A percentile compares a stretch with the other conserved stretches of the same genome.
Evolutionary conservation across 2,797 vertebrate genomes (phyloP).

Genomic region (Leuciscus waleckii): DNA sequence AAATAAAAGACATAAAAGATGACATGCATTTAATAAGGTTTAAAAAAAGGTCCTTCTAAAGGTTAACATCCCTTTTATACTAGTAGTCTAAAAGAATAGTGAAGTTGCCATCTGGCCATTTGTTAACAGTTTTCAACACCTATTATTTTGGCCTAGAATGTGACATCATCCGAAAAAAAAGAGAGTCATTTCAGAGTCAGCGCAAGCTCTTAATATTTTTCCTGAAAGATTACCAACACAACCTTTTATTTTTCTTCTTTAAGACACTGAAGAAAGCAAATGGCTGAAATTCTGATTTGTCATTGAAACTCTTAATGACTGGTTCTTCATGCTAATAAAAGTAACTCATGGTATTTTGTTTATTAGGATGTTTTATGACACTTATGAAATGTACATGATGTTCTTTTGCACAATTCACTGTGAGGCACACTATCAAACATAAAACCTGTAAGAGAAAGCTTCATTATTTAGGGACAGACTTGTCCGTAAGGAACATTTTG

Average conservation of each 20-base stretch:
- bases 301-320: neutral
- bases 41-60: neutral
- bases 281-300: neutral
- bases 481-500: slow-evolving; percentile 35
- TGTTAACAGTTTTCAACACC: neutral
- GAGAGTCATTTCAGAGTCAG: neutral
- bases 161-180: neutral
- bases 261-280: neutral
- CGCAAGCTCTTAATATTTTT: neutral
- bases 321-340: neutral
- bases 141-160: neutral
- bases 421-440: neutral
- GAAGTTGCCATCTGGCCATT: too few relatives aligned
- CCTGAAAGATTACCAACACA: neutral
- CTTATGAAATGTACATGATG: neutral
- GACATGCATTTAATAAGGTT: neutral
- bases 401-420: neutral
- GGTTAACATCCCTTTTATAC: neutral
- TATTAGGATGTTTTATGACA: slow-evolving; percentile 3
- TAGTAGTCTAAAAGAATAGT: too few relatives aligned
- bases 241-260: neutral
- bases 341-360: neutral
- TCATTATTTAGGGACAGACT: slow-evolving; percentile 8
- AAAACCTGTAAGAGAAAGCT: neutral
- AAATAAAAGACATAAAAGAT: neutral